These are phyloP conservation scores for Catagonus wagneri DNA, from an alignment of 2,113 vertebrate species.

Conservation along the genomic window DNA sequence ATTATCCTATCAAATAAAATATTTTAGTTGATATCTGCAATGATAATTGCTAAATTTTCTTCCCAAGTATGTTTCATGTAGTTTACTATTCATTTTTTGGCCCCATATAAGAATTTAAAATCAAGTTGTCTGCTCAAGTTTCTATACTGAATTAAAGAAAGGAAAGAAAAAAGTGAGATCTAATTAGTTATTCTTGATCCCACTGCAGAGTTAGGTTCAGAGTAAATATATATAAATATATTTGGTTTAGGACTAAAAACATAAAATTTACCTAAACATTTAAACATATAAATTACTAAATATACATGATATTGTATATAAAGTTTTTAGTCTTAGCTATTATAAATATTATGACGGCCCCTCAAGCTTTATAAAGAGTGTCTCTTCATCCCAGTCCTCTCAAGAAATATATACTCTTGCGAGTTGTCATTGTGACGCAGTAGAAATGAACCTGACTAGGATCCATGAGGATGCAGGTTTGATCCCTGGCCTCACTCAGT, in stretches of 20 bases:
- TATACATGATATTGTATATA: not conserved
- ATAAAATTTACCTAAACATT: constrained; percentile 33
- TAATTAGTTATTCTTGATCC: constrained; percentile 25
- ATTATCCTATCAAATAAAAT: constrained; percentile 58
- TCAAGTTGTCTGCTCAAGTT: constrained; percentile 8
- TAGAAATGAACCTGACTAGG: no score
- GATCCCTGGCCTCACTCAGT: no score
- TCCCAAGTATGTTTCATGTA: constrained; percentile 38
- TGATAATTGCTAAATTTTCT: constrained; percentile 60
- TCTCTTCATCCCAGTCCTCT: constrained; percentile 47
- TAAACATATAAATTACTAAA: constrained; percentile 47
- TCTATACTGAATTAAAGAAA: constrained; percentile 36
- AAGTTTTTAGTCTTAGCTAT: constrained; percentile 31
- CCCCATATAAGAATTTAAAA: constrained; percentile 15
- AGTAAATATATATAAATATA: not conserved
- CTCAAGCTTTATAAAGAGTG: not conserved
- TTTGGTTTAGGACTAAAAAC: constrained; percentile 10
- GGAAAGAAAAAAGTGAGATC: not conserved
- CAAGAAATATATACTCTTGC: constrained; percentile 29
- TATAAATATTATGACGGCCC: constrained; percentile 34
- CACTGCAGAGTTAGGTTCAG: constrained; percentile 4
- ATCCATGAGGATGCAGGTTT: no score
- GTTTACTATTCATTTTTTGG: constrained; percentile 39
- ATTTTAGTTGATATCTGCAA: constrained; percentile 50
- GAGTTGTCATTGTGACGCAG: no score